A percentile compares a stretch with the other conserved stretches of the same genome.
These are phyloP conservation scores for Oncorhynchus gorbuscha DNA, from an alignment of 2,113 vertebrate genomes.

Conservation along the genomic window DNA sequence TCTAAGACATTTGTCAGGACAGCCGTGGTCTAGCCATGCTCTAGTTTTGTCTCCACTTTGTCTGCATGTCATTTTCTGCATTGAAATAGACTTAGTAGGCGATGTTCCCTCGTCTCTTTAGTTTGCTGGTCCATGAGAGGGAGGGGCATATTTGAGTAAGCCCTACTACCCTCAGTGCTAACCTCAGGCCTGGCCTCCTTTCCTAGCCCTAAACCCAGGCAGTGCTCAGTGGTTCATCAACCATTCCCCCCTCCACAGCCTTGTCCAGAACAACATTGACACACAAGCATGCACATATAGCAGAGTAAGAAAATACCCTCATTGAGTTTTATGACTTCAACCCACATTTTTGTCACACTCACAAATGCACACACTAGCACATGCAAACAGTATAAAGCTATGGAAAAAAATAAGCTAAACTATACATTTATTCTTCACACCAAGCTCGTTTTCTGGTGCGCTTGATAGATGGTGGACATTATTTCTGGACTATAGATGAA, in stretches of 20 bases:
- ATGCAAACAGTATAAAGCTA: neutral
- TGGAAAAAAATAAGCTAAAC: neutral
- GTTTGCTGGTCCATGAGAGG: neutral
- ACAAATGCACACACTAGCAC: neutral
- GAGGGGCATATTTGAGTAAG: conserved; percentile 2
- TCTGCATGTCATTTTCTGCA: neutral
- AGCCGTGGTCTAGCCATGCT: neutral
- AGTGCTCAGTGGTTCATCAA: conserved; percentile 7
- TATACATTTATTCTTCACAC: neutral
- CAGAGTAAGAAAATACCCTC: no score
- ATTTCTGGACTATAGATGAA: conserved; percentile 10
- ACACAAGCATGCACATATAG: neutral
- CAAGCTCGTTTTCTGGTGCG: neutral
- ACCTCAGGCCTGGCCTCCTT: neutral
- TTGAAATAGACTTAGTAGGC: neutral
- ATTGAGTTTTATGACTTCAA: no score
- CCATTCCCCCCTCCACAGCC: conserved; percentile 3
- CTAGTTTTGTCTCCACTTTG: neutral
- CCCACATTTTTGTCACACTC: neutral
- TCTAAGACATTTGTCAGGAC: no score
- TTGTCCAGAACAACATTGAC: neutral
- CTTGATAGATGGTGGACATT: conserved; percentile 9
- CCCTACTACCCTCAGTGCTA: conserved; percentile 4
- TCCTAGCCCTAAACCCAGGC: neutral
- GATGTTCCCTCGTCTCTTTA: neutral